Base-by-base conservation (phyloP, 2,113 vertebrate genomes). In the Coptodon bakossiorum region DNA sequence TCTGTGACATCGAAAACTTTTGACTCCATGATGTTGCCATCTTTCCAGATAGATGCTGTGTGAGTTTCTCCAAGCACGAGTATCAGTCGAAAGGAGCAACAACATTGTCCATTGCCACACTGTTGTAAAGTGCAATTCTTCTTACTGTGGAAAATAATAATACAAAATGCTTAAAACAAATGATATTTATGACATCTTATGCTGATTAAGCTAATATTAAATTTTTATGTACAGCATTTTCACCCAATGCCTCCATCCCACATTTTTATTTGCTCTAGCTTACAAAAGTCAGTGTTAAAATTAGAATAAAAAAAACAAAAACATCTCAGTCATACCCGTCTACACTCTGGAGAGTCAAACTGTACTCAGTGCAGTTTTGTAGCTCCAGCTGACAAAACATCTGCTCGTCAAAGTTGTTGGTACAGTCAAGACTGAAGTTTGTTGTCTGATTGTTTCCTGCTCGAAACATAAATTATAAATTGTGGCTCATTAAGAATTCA, bases 341-440 rank as follows among this genome's bases (percentile, higher is more conserved):
- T 5, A 17, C 9, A 40, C 38, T 40, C 38, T 40, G 1, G 3
- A 92, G 3, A 17, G 53, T 88, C 61, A 96, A 2, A 1, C 1
- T 92, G 80, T 95, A 92, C 29, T 63, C 83, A 3, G 73, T 5
- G 85, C 96, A 96, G 24, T 83, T 90, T 73, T 52, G 11, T 5
- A 24, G 68, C 1, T 86, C 48, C 5, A 95, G 56, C 1, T 54
- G 19, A 45, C 96, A 97, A n/a, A 96, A 96, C 22, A 5, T 34
- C 81, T 95, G 89, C 2, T 3, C 0, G 0, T 61, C 45, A 10
- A 3, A 87, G 90, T 96, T 90, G 43, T 94, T 92, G 43, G 88
- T 82, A 48, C 96, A 96, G 6, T 80, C 34, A 7, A 95, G 61
- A 43, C 40, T 43, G 1, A 5, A 4, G 8, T 4, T 40, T 29